A percentile compares a stretch with the other conserved stretches of the same genome.
phyloP scores from a whole-genome alignment of 2,888 invertebrate genomes.

The Agonopterix subpropinquella region DNA sequence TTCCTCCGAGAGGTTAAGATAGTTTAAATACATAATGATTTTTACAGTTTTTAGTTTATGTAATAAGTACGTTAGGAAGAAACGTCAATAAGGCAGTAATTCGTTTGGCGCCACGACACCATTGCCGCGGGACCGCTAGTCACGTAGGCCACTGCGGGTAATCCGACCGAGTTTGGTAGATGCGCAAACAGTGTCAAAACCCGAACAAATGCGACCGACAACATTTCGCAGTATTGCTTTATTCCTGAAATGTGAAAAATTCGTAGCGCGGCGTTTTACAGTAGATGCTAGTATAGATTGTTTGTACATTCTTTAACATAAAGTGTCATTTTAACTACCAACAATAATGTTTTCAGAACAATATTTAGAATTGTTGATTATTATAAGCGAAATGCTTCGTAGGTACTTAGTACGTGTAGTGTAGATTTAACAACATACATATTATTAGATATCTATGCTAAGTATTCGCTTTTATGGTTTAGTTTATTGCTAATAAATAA shows the following conservation, averaged over 20 bases:
- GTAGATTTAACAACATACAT: too few relatives aligned
- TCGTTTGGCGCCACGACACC: constrained; percentile 70
- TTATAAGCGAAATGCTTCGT: too few relatives aligned
- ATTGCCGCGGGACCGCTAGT: constrained; percentile 62
- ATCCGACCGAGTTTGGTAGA: constrained; percentile 39
- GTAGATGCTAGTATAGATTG: neutral
- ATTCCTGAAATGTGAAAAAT: constrained; percentile 39
- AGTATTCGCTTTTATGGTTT: too few relatives aligned
- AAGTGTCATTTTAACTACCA: neutral
- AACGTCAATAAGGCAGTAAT: constrained; percentile 61
- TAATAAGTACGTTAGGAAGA: constrained; percentile 13
- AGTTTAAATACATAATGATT: neutral
- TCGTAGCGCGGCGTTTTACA: constrained; percentile 11
- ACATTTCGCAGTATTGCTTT: neutral
- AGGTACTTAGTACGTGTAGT: too few relatives aligned
- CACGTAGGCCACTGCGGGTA: constrained; percentile 70
- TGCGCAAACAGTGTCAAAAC: constrained; percentile 5
- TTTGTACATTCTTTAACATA: neutral
- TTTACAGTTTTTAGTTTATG: constrained; percentile 13
- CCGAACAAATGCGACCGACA: neutral
- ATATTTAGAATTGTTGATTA: too few relatives aligned
- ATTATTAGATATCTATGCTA: too few relatives aligned
- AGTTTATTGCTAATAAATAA: too few relatives aligned
- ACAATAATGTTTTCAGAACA: too few relatives aligned
- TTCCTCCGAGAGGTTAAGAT: constrained; percentile 7